Conservation (phyloP, 2,113 vertebrate species). For the Corvus hawaiiensis region DNA sequence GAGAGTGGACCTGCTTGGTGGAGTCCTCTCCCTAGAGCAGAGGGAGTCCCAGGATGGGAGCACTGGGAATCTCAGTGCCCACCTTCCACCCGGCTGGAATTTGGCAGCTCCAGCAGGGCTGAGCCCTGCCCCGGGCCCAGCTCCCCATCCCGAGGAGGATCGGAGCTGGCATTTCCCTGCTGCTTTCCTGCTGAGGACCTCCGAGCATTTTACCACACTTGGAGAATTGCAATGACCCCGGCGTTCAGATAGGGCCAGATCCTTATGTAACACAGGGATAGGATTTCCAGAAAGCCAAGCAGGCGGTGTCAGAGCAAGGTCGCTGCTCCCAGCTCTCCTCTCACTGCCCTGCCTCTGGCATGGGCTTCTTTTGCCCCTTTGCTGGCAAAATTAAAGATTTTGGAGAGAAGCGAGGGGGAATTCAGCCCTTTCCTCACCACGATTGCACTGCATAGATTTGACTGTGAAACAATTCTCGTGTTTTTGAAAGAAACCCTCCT, state of each 20-base stretch:
- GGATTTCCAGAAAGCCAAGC: conserved; percentile 32
- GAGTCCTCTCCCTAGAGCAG: conserved; percentile 6
- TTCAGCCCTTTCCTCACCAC: background rate
- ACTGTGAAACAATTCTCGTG: background rate
- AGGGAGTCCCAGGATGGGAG: background rate
- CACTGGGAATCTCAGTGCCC: fast-evolving
- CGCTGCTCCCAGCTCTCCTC: background rate
- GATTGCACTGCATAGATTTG: background rate
- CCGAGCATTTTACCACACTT: conserved; percentile 13
- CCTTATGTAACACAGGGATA: conserved; percentile 40
- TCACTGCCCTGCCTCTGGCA: background rate
- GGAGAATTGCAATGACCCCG: conserved; percentile 3
- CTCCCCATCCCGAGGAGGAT: background rate
- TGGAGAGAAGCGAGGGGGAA: background rate
- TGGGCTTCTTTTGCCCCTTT: background rate
- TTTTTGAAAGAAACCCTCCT: background rate
- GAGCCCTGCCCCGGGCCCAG: background rate
- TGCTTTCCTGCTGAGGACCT: conserved; percentile 13
- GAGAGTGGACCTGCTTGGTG: conserved; percentile 44
- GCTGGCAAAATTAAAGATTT: background rate
- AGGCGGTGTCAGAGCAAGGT: background rate
- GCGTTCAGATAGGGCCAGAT: conserved; percentile 45
- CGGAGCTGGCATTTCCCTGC: background rate
- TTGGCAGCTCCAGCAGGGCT: background rate
- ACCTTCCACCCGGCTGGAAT: background rate